A percentile compares a stretch with the other conserved stretches of the same genome.
These are phyloP conservation scores for Psittacus erithacus DNA, from an alignment of 2,113 vertebrate species.

Conservation along the genomic window DNA sequence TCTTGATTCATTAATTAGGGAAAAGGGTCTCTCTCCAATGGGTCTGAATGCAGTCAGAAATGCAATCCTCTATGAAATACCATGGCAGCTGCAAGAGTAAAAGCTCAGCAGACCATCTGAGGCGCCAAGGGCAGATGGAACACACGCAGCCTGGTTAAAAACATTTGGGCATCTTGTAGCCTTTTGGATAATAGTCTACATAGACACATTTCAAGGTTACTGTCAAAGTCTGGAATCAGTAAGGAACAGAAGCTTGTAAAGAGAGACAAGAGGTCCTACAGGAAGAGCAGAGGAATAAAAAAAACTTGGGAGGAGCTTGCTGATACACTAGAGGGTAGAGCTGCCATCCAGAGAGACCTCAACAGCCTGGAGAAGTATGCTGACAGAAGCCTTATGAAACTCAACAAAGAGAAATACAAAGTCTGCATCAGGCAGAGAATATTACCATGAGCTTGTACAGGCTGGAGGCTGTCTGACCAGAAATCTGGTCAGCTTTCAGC, in stretches of 20 bases:
- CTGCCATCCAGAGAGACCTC: background rate
- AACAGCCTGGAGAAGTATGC: background rate
- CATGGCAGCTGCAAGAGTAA: background rate
- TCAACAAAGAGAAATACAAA: background rate
- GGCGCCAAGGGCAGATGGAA: background rate
- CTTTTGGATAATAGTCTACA: background rate
- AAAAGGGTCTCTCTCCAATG: background rate
- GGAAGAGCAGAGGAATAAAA: background rate
- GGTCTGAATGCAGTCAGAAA: background rate
- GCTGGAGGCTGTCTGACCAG: background rate
- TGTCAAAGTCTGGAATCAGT: background rate
- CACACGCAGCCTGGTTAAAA: background rate
- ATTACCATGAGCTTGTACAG: background rate
- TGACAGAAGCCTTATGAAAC: background rate
- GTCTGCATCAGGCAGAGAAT: background rate
- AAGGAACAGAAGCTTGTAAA: background rate
- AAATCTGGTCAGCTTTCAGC: background rate
- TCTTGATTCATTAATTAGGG: background rate
- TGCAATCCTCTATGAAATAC: background rate
- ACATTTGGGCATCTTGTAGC: background rate
- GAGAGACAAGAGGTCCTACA: background rate
- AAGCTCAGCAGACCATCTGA: background rate
- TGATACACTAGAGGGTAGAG: background rate
- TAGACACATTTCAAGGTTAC: background rate
- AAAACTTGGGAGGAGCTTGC: background rate